Conservation (phyloP, 2,113 vertebrate species). For the Epinephelus lanceolatus region DNA sequence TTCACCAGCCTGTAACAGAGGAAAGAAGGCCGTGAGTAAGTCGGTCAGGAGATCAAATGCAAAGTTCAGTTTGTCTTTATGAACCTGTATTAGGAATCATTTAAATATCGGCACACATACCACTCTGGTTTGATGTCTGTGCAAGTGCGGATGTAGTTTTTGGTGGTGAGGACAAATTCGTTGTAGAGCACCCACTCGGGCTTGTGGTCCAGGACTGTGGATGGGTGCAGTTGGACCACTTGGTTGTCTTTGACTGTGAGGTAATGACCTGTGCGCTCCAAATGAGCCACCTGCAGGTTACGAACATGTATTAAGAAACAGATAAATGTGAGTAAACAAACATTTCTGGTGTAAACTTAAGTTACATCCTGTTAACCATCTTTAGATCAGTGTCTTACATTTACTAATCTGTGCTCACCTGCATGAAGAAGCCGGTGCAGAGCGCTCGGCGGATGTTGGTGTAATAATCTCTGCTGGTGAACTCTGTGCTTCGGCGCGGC, state of each 20-base stretch:
- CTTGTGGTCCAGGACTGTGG: slow-evolving; percentile 98
- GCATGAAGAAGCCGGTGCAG: slow-evolving; percentile 99
- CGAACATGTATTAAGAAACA: background rate
- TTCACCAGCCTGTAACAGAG: slow-evolving; percentile 91
- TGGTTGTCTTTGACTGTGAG: slow-evolving; percentile 99
- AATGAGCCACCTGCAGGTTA: slow-evolving; percentile 92
- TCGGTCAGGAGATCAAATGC: background rate
- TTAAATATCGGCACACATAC: slow-evolving; percentile 37
- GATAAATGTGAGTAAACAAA: background rate
- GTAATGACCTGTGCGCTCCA: slow-evolving; percentile 99
- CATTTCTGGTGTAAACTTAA: too few species aligned
- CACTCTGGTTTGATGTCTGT: slow-evolving; percentile 98
- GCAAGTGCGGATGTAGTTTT: slow-evolving; percentile 99
- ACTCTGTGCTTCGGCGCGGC: slow-evolving; percentile 98
- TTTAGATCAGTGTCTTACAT: background rate
- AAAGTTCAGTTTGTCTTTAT: background rate
- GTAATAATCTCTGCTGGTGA: slow-evolving; percentile 99
- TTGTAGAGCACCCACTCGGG: slow-evolving; percentile 99
- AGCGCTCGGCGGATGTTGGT: slow-evolving; percentile 99
- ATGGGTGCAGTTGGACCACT: slow-evolving; percentile 98
- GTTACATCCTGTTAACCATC: background rate
- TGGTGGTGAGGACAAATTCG: slow-evolving; percentile 99
- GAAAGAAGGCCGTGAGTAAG: slow-evolving; percentile 14
- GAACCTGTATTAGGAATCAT: background rate
- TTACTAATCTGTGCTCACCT: slow-evolving; percentile 82